Base-by-base conservation (phyloP, 2,797 vertebrate species). In the Anguilla obscura region DNA sequence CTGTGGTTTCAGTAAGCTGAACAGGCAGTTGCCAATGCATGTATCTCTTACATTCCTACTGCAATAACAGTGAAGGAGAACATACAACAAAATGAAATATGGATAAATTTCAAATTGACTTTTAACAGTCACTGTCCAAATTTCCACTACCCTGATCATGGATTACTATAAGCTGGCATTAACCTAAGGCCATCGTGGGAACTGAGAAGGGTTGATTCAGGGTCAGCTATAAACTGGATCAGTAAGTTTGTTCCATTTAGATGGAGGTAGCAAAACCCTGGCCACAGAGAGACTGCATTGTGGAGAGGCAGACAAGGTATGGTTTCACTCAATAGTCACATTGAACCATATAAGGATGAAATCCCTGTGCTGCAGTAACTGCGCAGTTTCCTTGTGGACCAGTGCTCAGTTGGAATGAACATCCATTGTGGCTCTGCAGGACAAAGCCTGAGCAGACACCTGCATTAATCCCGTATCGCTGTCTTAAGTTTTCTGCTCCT, bases 291-390 rank as follows among this genome's bases (percentile, higher is more conserved):
- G 71, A 76, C 14, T 36, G 12, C 33, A 33, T 76, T 76, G 30
- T 76, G 71, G 33, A 76, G 33, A 76, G 71, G 2, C 7, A 36
- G 71, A 18, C 71, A 16, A 33, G 16, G 33, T 36, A 76, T 7
- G 33, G 71, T 76, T 40, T 76, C 33, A 40, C 30, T 40, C 16
- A 76, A 40, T 36, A 76, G 40, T 76, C 10, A 96, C 95, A 96
- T 96, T 95, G 94, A 96, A 96, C 96, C 96, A 10, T 95, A 94
- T 92, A 92, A 93, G 94, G 92, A 91, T 95, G 94, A 94, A 94
- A 8, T 91, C 92, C 92, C 87, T 92, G 93, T 92, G 92, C 93
- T 30, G 7, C 71, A 76, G 71, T 27, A 71, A 27, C 66, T 71
- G 24, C 8, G 9, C 24, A 12, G n/a, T 71, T n/a, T 30, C 24